Base-by-base conservation (phyloP, 2,888 invertebrate genomes). In the Anthophora plumipes region DNA sequence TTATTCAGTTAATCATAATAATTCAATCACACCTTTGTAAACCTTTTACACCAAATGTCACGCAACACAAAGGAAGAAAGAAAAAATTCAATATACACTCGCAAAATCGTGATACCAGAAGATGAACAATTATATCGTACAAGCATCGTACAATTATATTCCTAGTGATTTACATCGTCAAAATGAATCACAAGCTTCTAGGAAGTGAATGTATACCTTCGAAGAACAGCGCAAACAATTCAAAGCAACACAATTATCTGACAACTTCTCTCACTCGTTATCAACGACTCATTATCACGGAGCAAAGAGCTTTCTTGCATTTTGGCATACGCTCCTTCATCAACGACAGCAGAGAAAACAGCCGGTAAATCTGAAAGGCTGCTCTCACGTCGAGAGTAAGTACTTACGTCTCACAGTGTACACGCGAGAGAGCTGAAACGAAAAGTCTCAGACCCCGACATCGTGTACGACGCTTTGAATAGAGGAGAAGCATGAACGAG, bases 341-440 rank as follows among this genome's bases (percentile, higher is more conserved):
- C n/a, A 46, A 3, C 9, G 14, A 9, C 14, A 0, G 12, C 17
- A n/a, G 20, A 61, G 39, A 57, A 31, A 39, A 41, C 64, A 50
- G 37, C 31, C 71, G 69, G 72, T 78, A 83, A 85, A 82, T 75
- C 76, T 83, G 79, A 78, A 82, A 82, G 77, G 63, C 79, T 64
- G 59, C 61, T 70, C 76, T 84, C 66, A 75, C 75, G 75, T 81
- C 73, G 63, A 77, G 80, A 71, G 66, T 43, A 57, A 52, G 73
- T 31, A 72, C 55, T 59, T 57, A 46, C 48, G 75, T 61, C 54
- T 71, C 59, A 60, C 25, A 59, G 55, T 67, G 57, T 60, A 20
- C 17, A 55, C 54, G 39, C 59, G 59, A 72, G 61, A 73, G 60
- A 37, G 57, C 52, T 55, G 25, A 64, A 60, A 70, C 71, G 69